phyloP scores from a whole-genome alignment of 1,140 invertebrate species.

The Sycobia sp. region DNA sequence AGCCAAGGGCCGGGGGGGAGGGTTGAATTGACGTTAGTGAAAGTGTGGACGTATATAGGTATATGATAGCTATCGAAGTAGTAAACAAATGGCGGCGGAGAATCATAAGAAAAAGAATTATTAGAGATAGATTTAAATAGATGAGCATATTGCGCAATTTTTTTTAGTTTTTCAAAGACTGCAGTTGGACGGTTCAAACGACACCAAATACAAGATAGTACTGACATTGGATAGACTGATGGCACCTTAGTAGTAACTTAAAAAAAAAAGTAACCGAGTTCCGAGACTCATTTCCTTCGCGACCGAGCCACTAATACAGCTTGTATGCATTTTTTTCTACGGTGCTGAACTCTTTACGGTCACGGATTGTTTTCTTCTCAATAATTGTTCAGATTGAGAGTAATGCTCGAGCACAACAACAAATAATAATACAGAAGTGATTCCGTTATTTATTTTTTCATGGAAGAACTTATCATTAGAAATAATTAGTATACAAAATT shows the following conservation, averaged over 20 bases:
- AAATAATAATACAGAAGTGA: no score
- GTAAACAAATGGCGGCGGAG: not conserved
- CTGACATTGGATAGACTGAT: constrained; percentile 65
- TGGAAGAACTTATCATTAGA: no score
- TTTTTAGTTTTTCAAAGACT: constrained; percentile 55
- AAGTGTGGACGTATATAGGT: constrained; percentile 2
- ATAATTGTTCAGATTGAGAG: no score
- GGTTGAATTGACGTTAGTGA: constrained; percentile 1
- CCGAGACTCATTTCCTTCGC: constrained; percentile 25
- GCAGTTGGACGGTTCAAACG: constrained; percentile 61
- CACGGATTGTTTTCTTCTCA: no score
- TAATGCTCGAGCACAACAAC: no score
- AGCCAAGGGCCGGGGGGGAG: not conserved
- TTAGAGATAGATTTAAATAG: constrained; percentile 12
- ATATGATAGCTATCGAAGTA: constrained; percentile 8
- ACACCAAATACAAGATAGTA: constrained; percentile 65
- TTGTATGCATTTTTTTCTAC: not conserved
- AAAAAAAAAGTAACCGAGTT: constrained; percentile 37
- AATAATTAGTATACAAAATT: no score
- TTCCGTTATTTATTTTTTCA: no score
- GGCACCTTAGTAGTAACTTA: constrained; percentile 63
- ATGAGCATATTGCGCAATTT: constrained; percentile 19
- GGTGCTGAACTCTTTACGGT: constrained; percentile 23
- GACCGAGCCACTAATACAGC: constrained; percentile 44
- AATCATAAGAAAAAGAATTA: not conserved